Conservation (phyloP, 2,888 invertebrate genomes). For the Nematopogon swammerdamellus region DNA sequence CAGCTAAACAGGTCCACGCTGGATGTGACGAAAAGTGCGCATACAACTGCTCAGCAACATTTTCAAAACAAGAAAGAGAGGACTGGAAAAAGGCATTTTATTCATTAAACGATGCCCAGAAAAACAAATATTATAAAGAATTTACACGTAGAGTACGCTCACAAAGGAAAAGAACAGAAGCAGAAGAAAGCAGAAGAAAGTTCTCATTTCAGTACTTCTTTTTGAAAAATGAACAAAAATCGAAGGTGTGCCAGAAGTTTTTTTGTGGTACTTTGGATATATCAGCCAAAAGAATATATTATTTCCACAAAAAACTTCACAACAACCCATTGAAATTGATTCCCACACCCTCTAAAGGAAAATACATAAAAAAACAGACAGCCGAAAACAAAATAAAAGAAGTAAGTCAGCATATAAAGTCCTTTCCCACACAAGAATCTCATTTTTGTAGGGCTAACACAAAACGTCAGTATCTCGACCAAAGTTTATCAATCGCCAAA, state of each 20-base stretch:
- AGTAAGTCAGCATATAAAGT: constrained; percentile 10
- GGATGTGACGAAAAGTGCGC: too few relatives aligned
- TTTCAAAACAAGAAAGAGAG: too few relatives aligned
- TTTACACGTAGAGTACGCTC: not conserved
- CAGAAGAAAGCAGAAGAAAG: constrained; percentile 2
- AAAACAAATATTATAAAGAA: not conserved
- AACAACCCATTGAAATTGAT: not conserved
- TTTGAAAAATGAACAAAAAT: constrained; percentile 2
- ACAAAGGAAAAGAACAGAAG: constrained; percentile 2
- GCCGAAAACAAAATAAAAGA: constrained; percentile 8
- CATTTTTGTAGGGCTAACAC: constrained; percentile 7
- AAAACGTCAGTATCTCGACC: constrained; percentile 8
- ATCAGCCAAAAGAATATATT: constrained; percentile 6
- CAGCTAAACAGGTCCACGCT: too few relatives aligned
- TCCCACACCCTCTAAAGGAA: constrained; percentile 3
- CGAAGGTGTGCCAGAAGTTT: constrained; percentile 8
- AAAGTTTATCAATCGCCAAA: constrained; percentile 6
- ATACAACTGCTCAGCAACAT: too few relatives aligned
- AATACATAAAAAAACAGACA: constrained; percentile 7
- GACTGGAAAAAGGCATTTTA: too few relatives aligned
- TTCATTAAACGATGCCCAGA: too few relatives aligned
- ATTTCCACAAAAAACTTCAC: constrained; percentile 8
- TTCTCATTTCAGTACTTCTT: constrained; percentile 6
- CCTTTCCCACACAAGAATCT: constrained; percentile 10
- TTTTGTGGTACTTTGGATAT: constrained; percentile 9